Percentiles rank a stretch among this genome's conserved stretches.
These are phyloP conservation scores for Tethya wilhelma DNA, from an alignment of 37 sponge, comb jelly and placozoan genomes.

Conservation along the genomic window DNA sequence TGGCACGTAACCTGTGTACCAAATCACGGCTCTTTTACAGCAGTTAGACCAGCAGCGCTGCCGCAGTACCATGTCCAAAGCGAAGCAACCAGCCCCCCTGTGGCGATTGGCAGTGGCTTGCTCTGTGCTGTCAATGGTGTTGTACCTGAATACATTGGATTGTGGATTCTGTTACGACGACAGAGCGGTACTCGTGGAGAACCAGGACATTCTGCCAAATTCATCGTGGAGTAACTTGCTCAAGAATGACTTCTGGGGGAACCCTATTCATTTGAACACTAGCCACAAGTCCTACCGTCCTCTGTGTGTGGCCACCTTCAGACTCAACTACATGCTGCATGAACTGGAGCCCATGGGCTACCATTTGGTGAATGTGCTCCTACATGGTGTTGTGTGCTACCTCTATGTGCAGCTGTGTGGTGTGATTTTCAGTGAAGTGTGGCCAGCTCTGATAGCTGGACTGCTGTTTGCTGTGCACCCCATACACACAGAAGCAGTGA, in stretches of 20 bases:
- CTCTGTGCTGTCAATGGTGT: too few species aligned
- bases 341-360: constrained; percentile 87
- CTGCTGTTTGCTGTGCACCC: constrained; percentile 73
- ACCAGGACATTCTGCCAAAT: constrained; percentile 69
- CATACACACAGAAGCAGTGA: constrained; percentile 72
- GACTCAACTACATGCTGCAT: constrained; percentile 85
- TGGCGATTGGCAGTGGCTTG: too few species aligned
- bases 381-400: constrained; percentile 81
- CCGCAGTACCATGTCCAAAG: too few species aligned
- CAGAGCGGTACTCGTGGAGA: constrained; percentile 70
- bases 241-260: constrained; percentile 95
- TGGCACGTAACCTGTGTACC: too few species aligned
- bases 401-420: constrained; percentile 75
- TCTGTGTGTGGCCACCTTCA: constrained; percentile 84
- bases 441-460: constrained; percentile 73
- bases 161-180: constrained; percentile 91
- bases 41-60: too few species aligned
- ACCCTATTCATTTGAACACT: constrained; percentile 73
- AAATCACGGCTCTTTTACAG: too few species aligned
- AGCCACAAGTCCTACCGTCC: constrained; percentile 96
- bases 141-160: constrained; percentile 80
- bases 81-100: too few species aligned
- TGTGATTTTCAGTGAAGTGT: constrained; percentile 38
- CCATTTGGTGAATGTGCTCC: constrained; percentile 85
- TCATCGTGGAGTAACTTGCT: constrained; percentile 65